Conservation (phyloP, 2,113 vertebrate genomes). For the Lagopus leucura region DNA sequence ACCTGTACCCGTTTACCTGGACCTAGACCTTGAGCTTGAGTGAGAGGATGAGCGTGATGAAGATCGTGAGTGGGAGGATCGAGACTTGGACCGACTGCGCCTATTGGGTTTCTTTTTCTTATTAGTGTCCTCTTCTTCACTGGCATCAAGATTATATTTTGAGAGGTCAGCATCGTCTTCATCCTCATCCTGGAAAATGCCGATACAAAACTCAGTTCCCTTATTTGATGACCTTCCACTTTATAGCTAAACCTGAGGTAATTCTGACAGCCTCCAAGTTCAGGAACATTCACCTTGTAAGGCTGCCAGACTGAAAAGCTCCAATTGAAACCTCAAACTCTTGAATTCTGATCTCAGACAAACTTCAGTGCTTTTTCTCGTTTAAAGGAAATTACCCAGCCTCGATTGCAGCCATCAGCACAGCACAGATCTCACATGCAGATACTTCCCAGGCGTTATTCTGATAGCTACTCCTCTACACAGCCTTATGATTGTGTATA, state of each 20-base stretch:
- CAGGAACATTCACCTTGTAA: neutral
- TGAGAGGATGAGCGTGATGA: conserved; percentile 92
- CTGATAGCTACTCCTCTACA: neutral
- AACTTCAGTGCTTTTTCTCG: neutral
- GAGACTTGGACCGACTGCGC: conserved; percentile 88
- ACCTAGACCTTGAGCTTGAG: conserved; percentile 99
- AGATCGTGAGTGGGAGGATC: conserved; percentile 90
- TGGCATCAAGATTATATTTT: conserved; percentile 94
- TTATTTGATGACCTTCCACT: too few relatives aligned
- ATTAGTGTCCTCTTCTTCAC: conserved; percentile 86
- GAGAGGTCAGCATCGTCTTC: conserved; percentile 92
- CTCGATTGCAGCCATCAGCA: neutral
- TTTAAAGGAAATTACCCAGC: accelerated
- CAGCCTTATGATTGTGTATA: neutral
- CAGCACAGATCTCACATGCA: neutral
- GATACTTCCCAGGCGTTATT: accelerated
- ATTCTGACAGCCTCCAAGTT: neutral
- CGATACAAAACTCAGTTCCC: neutral
- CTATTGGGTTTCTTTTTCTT: conserved; percentile 82
- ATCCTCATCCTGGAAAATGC: conserved; percentile 85
- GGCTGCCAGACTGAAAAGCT: neutral
- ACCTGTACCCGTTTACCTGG: conserved; percentile 99
- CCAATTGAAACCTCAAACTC: neutral
- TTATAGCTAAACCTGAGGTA: neutral
- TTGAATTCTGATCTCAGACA: neutral